Evolutionary conservation across 2,888 invertebrate genomes (phyloP), one percentile per base, ranked within the genome.

Genomic region (Thalpophila matura): DNA sequence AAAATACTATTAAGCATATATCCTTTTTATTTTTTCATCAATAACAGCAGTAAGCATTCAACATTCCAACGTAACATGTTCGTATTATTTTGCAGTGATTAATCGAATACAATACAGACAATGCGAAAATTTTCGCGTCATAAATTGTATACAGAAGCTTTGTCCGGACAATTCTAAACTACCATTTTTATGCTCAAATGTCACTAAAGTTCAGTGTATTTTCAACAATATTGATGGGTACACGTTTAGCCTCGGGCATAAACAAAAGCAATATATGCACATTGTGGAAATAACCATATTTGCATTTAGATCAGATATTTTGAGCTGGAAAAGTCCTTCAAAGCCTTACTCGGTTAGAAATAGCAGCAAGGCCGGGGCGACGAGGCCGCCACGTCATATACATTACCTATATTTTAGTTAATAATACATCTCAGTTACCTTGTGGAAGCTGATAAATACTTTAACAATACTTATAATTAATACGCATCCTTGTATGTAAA

Each of bases 301-400:
- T 90, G 84, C 84, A 89, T 91, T 87, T 89, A 88, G 84, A 89
- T 86, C 83, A 83, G 78, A 74, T 90, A 90, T 91, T 91, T 88
- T 86, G 71, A 88, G 85, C 85, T 74, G 67, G 68, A 80, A 82
- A 78, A 82, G 89, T 89, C 89, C 90, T 91, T 89, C 86, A 78
- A 74, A 82, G 82, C 79, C 81, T 80, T 75, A 78, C 80, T 81
- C 76, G 72, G 79, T 77, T 88, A 80, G 79, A 91, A 91, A 93
- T 93, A 92, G 89, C 84, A 88, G 82, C 88, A 86, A 91, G 93
- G 92, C 85, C 89, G 80, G 76, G 69, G 68, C 75, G 67, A 53
- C 80, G 84, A 87, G 87, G 87, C 78, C 82, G 74, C 40, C 66
- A 76, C 75, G 66, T 74, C 80, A 78, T 79, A 79, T 61, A 56